phyloP scores from a whole-genome alignment of 2,797 vertebrate species.

The Pantherophis vulpinus region DNA sequence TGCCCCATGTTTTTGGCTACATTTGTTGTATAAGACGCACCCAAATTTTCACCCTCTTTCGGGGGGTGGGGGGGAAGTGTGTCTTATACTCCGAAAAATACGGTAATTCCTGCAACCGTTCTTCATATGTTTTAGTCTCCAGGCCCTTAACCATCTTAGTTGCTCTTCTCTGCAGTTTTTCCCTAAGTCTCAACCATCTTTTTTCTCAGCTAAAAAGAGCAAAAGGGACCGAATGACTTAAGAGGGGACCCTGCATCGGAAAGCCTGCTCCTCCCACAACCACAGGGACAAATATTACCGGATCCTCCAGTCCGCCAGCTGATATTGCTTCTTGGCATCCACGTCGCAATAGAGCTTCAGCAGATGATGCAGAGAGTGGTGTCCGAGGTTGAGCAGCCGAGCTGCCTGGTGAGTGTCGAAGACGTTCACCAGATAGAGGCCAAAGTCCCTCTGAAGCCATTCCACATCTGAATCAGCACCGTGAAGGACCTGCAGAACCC shows the following conservation, averaged over 20 bases:
- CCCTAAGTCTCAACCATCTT: neutral
- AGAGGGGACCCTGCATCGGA: neutral
- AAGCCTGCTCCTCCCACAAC: too few relatives aligned
- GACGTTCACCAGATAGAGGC: slow-evolving; percentile 91
- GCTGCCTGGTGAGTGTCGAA: slow-evolving; percentile 97
- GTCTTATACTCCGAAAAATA: too few relatives aligned
- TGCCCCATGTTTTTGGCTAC: too few relatives aligned
- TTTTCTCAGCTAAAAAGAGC: neutral
- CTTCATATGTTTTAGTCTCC: too few relatives aligned
- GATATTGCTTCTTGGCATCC: slow-evolving; percentile 90
- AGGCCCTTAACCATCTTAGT: too few relatives aligned
- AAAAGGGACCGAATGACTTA: neutral
- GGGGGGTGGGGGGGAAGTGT: too few relatives aligned
- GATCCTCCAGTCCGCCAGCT: slow-evolving; percentile 97
- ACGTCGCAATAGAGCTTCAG: slow-evolving; percentile 86
- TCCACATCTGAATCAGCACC: slow-evolving; percentile 94
- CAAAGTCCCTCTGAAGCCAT: slow-evolving; percentile 96
- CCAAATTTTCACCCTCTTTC: too few relatives aligned
- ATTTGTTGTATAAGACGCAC: too few relatives aligned
- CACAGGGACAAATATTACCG: slow-evolving; percentile 72
- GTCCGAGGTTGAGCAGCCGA: slow-evolving; percentile 85
- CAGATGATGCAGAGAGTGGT: slow-evolving; percentile 90
- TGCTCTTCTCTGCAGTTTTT: neutral
- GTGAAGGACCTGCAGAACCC: slow-evolving; percentile 84
- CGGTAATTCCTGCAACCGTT: too few relatives aligned